Evolutionary conservation across 2,113 vertebrate species (phyloP), one percentile per base, ranked within the genome.

Genomic region (Recurvirostra avosetta): DNA sequence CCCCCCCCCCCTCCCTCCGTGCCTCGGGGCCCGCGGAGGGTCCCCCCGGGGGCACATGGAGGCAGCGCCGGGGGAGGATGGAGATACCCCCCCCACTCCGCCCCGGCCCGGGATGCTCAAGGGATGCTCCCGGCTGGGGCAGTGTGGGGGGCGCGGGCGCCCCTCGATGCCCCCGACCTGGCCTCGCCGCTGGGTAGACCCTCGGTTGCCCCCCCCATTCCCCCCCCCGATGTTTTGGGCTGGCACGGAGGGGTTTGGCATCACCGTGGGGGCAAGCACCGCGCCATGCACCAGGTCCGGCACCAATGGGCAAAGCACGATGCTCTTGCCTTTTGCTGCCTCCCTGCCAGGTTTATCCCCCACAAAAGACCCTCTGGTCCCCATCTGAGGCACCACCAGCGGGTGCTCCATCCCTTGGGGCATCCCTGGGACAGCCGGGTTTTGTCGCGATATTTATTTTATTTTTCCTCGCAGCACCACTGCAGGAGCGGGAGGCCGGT

Each of bases 231-330:
- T 32, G 1, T 32, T 78, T 75, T 8, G 25, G 40, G 50, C 8
- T 77, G 52, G 19, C 0, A 0, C 15, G 4, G 55, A 11, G 55
- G 29, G 18, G 14, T 13, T 80, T 29, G 59, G 53, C 21, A 58
- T 43, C 83, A 5, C 36, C 6, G 6, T 2, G 40, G 41, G 18
- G 14, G 11, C 10, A 12, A 9, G n/a, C 25, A 1, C 7, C 15
- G n/a, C n/a, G 67, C 45, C 45, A 1, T 0, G 15, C 4, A 3
- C 10, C 0, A 0, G 12, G 8, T 38, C 20, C 12, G 4, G 18
- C 50, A 56, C n/a, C 7, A 2, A 3, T 8, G 58, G 34, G 22
- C 50, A 22, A 10, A 59, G 49, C 53, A 9, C 8, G 3, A 2
- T 20, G 71, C 34, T 71, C 8, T 19, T 34, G 8, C 26, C 29